A percentile compares a stretch with the other conserved stretches of the same genome.
Conservation (phyloP, 1,140 invertebrate species). For the Drosophila repletoides region DNA sequence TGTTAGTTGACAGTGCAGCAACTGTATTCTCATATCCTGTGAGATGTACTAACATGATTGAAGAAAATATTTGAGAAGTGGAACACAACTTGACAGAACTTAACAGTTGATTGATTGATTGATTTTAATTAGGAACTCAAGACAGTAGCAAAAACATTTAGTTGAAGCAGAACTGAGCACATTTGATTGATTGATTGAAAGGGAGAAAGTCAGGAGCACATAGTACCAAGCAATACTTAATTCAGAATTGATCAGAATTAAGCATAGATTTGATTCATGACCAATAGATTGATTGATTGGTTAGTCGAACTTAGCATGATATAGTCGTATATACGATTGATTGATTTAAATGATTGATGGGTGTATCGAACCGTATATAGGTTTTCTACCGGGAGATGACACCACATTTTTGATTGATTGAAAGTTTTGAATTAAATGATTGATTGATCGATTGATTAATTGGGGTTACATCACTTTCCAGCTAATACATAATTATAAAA, state of each 20-base stretch:
- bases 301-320: slow-evolving; percentile 18
- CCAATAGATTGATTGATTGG: slow-evolving; percentile 10
- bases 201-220: too few species aligned
- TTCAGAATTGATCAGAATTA: too few species aligned
- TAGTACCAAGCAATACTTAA: too few species aligned
- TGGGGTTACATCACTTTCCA: slow-evolving; percentile 37
- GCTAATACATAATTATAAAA: slow-evolving; percentile 28
- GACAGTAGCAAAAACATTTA: neutral
- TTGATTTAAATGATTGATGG: slow-evolving; percentile 33
- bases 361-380: too few species aligned
- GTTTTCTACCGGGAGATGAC: too few species aligned
- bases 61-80: neutral
- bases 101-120: neutral
- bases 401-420: slow-evolving; percentile 48
- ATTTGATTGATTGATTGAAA: slow-evolving; percentile 17
- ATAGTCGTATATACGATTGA: neutral
- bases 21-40: neutral
- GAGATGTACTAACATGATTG: neutral
- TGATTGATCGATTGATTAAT: slow-evolving; percentile 39
- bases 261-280: neutral
- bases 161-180: neutral
- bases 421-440: slow-evolving; percentile 30
- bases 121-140: too few species aligned
- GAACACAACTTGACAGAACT: neutral
- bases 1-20: neutral